These are phyloP conservation scores for Anas capensis DNA, from an alignment of 2,797 vertebrate genomes.

Conservation along the genomic window DNA sequence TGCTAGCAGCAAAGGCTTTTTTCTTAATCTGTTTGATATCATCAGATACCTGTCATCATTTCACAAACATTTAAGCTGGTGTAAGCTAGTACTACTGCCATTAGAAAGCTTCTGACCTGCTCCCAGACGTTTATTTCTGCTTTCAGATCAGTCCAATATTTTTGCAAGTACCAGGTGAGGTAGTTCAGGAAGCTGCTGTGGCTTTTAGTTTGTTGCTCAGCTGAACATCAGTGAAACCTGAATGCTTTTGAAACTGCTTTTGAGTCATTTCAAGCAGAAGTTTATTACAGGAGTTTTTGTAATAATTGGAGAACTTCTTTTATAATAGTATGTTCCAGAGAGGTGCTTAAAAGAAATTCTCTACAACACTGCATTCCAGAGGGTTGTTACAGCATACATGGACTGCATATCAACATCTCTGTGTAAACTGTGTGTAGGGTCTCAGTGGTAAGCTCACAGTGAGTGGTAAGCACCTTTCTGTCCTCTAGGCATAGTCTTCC, in stretches of 20 bases:
- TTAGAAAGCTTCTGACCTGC: background rate
- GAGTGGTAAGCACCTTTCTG: background rate
- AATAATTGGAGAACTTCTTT: background rate
- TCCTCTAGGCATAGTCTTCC: background rate
- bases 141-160: background rate
- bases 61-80: background rate
- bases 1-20: background rate
- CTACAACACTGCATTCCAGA: background rate
- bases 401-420: accelerated
- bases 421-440: background rate
- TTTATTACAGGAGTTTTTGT: background rate
- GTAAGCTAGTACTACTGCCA: background rate
- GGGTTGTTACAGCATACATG: background rate
- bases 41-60: background rate
- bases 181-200: background rate
- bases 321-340: background rate
- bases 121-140: background rate
- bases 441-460: background rate
- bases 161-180: background rate
- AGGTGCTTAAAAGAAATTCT: background rate
- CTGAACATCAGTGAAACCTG: background rate
- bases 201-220: background rate
- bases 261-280: background rate
- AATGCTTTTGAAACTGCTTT: background rate
- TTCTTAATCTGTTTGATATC: background rate